Evolutionary conservation across 2,113 vertebrate genomes (phyloP), one percentile per base, ranked within the genome.

Genomic region (Lepidiolamprologus cunningtoni): DNA sequence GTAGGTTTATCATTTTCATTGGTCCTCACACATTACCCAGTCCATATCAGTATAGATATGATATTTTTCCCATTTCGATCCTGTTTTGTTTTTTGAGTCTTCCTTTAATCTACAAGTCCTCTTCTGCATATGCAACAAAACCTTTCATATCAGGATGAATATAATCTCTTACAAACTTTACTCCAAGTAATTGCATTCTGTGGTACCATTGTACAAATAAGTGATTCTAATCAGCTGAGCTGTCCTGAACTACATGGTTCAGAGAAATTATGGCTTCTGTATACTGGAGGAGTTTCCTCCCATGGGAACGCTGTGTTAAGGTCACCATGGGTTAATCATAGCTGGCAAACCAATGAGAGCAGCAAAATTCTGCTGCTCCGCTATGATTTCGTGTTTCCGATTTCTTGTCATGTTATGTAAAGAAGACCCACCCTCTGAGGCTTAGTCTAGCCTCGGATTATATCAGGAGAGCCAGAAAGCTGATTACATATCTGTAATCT

Each of bases 401-500:
- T 86, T 87, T 86, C 68, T 71, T 21, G 9, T 89, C 52, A 83
- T 83, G 63, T 94, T 89, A 89, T 79, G 57, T 68, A 88, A 90
- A 61, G 40, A 47, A 55, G 31, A 37, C 45, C 31, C 31, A 26
- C 10, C 53, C 86, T 82, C 80, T 35, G 61, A 90, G 63, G 83
- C 63, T 83, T 86, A 76, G 37, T 85, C 86, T 90, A 58, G 52
- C 63, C 66, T 80, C 4, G 16, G 81, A 89, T 89, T 90, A 86
- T 26, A 80, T 35, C 16, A 79, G 26, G 10, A 83, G 73, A 87
- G 89, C 82, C 86, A 89, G 90, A 80, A 79, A 84, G 37, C 85
- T 87, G 91, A 94, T 87, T 90, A 87, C 61, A 87, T 85, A 80
- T 88, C 55, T 86, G 68, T 89, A 89, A 90, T 91, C 86, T 84